Conservation (phyloP, 1,140 invertebrate species). For the Hermetia illucens region DNA sequence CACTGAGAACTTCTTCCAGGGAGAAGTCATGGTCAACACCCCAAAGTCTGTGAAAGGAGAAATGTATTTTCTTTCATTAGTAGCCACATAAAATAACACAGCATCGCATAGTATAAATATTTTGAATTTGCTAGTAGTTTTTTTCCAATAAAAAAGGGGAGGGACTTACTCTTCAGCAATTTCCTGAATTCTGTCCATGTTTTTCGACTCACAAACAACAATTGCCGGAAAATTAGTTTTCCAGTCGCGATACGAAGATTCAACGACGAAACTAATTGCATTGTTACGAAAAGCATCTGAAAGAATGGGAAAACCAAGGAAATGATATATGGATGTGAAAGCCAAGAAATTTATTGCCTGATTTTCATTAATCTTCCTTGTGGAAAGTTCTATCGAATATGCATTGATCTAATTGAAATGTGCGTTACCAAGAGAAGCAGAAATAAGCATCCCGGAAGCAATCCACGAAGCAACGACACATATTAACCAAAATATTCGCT, state of each 20-base stretch:
- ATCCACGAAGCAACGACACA: conserved; percentile 46
- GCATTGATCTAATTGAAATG: neutral
- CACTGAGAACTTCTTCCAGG: conserved; percentile 49
- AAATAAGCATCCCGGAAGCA: conserved; percentile 41
- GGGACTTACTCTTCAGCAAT: conserved; percentile 38
- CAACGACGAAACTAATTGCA: conserved; percentile 53
- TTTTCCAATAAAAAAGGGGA: conserved; percentile 14
- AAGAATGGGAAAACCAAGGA: neutral
- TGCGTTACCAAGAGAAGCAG: conserved; percentile 39
- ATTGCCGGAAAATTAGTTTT: conserved; percentile 50
- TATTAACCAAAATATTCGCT: conserved; percentile 47
- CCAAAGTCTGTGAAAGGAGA: conserved; percentile 35
- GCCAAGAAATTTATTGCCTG: neutral
- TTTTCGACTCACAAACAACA: conserved; percentile 47
- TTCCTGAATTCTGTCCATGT: conserved; percentile 39
- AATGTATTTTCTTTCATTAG: too few species aligned
- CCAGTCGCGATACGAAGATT: conserved; percentile 55
- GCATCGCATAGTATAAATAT: neutral
- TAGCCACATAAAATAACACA: neutral
- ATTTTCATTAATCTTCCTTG: neutral
- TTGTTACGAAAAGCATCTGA: conserved; percentile 27
- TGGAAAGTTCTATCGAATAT: neutral
- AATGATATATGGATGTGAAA: neutral
- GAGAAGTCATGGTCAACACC: conserved; percentile 48
- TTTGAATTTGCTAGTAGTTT: neutral